Conservation (phyloP, 2,113 vertebrate species). For the Syrmaticus mikado region DNA sequence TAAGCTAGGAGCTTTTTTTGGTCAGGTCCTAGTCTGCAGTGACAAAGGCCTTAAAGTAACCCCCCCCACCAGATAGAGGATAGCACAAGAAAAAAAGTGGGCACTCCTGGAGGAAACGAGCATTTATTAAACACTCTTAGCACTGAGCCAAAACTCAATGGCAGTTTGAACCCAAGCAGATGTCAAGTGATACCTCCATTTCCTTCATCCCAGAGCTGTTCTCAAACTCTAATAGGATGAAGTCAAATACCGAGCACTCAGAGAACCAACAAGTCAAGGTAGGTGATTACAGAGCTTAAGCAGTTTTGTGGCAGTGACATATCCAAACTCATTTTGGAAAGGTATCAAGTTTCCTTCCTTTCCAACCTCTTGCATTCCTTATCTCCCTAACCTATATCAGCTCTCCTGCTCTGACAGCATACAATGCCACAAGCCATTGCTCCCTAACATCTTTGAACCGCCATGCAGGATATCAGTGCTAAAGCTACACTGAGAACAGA, state of each 20-base stretch:
- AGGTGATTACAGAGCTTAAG: neutral
- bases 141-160: neutral
- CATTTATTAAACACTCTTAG: neutral
- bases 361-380: neutral
- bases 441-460: neutral
- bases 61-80: neutral
- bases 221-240: neutral
- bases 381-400: neutral
- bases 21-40: neutral
- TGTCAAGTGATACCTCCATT: neutral
- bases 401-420: neutral
- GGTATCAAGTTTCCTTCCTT: neutral
- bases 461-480: neutral
- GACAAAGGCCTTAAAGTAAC: neutral
- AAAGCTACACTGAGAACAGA: neutral
- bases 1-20: neutral
- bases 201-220: neutral
- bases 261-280: neutral
- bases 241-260: neutral
- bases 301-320: neutral
- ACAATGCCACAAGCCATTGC: neutral
- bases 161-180: neutral
- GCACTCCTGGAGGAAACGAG: neutral
- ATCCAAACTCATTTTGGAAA: neutral
- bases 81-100: neutral